A percentile compares a stretch with the other conserved stretches of the same genome.
Conservation (phyloP, 2,797 vertebrate genomes). For the Myoxocephalus aenaeus region DNA sequence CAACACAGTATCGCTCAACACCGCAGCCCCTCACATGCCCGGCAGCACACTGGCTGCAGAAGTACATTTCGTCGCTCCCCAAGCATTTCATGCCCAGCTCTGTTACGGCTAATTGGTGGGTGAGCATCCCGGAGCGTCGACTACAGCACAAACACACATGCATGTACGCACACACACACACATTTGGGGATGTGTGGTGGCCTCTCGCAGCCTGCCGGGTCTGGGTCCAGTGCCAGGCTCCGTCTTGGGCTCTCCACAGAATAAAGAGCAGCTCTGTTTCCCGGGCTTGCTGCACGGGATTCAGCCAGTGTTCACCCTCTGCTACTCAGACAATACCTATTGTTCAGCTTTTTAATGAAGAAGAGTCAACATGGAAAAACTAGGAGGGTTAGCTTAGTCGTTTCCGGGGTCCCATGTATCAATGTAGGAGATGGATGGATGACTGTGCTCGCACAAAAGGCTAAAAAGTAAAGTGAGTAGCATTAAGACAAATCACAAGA, state of each 20-base stretch:
- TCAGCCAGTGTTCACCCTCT: slow-evolving; percentile 78
- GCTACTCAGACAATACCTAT: slow-evolving; percentile 82
- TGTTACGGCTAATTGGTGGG: slow-evolving; percentile 81
- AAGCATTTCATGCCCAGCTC: slow-evolving; percentile 65
- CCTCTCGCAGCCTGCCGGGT: slow-evolving; percentile 69
- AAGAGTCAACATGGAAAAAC: slow-evolving; percentile 76
- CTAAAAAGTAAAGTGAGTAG: not conserved
- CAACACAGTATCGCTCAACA: slow-evolving; percentile 49
- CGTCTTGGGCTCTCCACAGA: slow-evolving; percentile 77
- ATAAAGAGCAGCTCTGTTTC: slow-evolving; percentile 85
- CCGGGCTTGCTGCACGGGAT: slow-evolving; percentile 73
- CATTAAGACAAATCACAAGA: not conserved
- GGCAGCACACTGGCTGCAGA: slow-evolving; percentile 32
- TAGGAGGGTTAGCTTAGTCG: slow-evolving; percentile 65
- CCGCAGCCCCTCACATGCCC: slow-evolving; percentile 40
- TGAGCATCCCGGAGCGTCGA: slow-evolving; percentile 63
- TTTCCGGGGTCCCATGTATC: slow-evolving; percentile 53
- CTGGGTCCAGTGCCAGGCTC: slow-evolving; percentile 88
- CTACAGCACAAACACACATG: slow-evolving; percentile 56
- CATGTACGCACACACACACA: slow-evolving; percentile 17
- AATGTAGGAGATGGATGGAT: not conserved
- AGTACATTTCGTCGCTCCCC: slow-evolving; percentile 46
- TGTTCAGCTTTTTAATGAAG: slow-evolving; percentile 83
- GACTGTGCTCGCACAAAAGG: not conserved
- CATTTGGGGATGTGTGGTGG: slow-evolving; percentile 50